Conservation (phyloP, 2,888 invertebrate species). For the Oscheius sp. region DNA sequence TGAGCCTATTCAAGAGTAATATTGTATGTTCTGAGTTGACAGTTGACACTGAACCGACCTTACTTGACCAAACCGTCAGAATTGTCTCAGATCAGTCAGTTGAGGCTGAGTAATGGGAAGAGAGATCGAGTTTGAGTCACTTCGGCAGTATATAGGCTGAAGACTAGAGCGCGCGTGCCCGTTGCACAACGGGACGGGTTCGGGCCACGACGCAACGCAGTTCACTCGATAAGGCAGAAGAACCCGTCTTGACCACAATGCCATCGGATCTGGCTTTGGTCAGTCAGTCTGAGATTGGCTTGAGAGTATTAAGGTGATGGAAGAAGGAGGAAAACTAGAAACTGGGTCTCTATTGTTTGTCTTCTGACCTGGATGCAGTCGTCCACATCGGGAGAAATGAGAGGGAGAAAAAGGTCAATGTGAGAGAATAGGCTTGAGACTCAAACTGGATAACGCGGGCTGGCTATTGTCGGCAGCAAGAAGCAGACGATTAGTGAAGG, state of each 20-base stretch:
- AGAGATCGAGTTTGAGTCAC: not conserved
- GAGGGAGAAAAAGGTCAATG: no score
- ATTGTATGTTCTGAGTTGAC: no score
- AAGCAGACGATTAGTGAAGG: no score
- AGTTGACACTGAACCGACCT: no score
- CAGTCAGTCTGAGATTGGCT: not conserved
- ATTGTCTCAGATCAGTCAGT: no score
- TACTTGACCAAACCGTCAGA: no score
- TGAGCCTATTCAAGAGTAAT: no score
- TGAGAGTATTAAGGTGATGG: not conserved
- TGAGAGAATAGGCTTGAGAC: no score
- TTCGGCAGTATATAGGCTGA: not conserved
- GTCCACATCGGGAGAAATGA: no score
- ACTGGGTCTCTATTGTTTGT: no score
- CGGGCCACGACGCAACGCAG: slow-evolving; percentile 27
- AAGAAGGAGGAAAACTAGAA: not conserved
- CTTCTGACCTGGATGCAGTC: no score
- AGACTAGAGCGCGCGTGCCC: slow-evolving; percentile 15
- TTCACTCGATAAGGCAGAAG: slow-evolving; percentile 30
- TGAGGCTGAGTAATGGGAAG: no score
- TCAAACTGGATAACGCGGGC: slow-evolving; percentile 30
- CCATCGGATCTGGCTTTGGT: slow-evolving; percentile 6
- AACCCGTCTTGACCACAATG: slow-evolving; percentile 19
- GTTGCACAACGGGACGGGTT: slow-evolving; percentile 28
- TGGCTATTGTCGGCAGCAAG: not conserved